These are phyloP conservation scores for Reticulitermes lucifugus DNA, from an alignment of 2,888 invertebrate species.

Conservation along the genomic window DNA sequence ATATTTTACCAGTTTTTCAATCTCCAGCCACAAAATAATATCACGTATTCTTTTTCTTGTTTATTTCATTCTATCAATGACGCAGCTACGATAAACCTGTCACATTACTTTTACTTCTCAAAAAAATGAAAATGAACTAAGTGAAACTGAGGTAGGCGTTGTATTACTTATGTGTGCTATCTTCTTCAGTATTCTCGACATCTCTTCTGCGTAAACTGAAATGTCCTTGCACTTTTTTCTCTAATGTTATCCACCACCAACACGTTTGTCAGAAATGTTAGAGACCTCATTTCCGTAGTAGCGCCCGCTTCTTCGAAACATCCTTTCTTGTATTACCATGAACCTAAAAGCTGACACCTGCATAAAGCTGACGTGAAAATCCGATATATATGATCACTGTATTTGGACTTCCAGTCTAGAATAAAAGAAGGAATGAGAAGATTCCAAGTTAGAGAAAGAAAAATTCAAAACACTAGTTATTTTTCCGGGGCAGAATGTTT, in stretches of 20 bases:
- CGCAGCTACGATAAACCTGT: too few species aligned
- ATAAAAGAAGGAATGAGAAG: background rate
- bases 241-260: background rate
- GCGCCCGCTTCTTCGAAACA: background rate
- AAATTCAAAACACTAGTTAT: background rate
- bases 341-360: too few species aligned
- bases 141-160: too few species aligned
- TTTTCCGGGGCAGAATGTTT: background rate
- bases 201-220: background rate
- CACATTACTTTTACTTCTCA: too few species aligned
- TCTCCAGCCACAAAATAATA: too few species aligned
- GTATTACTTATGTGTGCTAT: background rate
- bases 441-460: background rate
- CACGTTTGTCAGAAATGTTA: too few species aligned
- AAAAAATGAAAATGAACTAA: too few species aligned
- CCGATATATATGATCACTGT: slow-evolving; percentile 3
- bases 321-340: background rate
- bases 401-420: background rate
- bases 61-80: too few species aligned
- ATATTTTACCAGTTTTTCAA: too few species aligned
- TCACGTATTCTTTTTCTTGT: too few species aligned
- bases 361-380: background rate
- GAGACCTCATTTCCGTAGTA: background rate
- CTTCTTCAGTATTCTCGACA: background rate
- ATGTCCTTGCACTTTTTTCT: background rate